Evolutionary conservation across 2,797 vertebrate genomes (phyloP).

Genomic region (Coccyzus lansbergi): DNA sequence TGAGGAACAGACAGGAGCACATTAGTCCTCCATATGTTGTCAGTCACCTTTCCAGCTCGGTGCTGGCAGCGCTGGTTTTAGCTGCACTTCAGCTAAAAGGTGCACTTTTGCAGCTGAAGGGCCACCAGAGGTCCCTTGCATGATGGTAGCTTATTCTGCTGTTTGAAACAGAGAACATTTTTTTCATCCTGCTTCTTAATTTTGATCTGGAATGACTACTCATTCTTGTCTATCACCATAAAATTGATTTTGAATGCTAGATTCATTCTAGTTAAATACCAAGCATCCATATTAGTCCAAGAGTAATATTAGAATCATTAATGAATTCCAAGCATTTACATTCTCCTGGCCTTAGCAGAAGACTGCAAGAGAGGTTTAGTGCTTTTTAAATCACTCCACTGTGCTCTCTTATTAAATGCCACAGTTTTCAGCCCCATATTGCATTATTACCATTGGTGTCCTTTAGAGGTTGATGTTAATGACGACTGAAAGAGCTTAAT

Average conservation of each 20-base stretch:
- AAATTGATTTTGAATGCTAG: background rate
- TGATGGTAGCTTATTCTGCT: background rate
- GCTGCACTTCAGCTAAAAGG: background rate
- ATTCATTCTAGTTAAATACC: background rate
- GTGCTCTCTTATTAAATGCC: background rate
- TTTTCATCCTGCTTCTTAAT: background rate
- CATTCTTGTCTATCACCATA: background rate
- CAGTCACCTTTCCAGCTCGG: background rate
- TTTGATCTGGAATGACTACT: background rate
- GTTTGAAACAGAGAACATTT: background rate
- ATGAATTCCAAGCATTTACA: accelerated
- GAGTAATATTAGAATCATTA: background rate
- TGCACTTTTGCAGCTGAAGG: background rate
- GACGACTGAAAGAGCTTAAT: constrained; percentile 43
- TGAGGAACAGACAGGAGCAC: background rate
- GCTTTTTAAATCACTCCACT: background rate
- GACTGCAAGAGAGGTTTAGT: background rate
- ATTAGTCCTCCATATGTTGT: accelerated
- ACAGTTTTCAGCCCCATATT: background rate
- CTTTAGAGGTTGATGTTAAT: constrained; percentile 58
- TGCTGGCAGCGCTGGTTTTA: background rate
- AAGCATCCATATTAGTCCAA: background rate
- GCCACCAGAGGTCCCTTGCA: background rate
- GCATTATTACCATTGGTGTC: constrained; percentile 48
- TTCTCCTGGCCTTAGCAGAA: background rate